A percentile compares a stretch with the other conserved stretches of the same genome.
These are phyloP conservation scores for Bombus ignitus DNA, from an alignment of 1,140 invertebrate genomes.

Conservation along the genomic window DNA sequence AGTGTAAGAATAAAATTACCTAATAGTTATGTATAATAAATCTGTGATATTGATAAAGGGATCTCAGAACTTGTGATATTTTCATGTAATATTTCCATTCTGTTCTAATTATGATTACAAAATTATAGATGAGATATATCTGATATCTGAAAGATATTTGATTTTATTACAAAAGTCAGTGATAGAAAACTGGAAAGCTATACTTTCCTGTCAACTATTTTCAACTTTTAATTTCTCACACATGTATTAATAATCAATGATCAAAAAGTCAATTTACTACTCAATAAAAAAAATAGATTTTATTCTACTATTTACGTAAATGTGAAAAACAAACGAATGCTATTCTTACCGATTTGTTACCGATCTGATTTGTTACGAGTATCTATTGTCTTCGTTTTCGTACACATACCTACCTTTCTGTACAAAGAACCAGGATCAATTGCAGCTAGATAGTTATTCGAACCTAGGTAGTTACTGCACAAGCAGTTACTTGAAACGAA, in stretches of 20 bases:
- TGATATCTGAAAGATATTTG: not conserved
- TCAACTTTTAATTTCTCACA: not conserved
- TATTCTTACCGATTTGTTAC: not conserved
- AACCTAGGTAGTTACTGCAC: not conserved
- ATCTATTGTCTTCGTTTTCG: not conserved
- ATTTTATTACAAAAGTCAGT: not conserved
- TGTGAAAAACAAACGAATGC: too few species aligned
- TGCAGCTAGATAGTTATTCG: not conserved
- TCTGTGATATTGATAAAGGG: not conserved
- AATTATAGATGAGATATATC: not conserved
- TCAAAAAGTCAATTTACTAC: not conserved
- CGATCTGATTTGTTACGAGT: not conserved
- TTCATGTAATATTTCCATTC: too few species aligned
- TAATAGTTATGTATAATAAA: not conserved
- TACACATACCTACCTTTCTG: not conserved
- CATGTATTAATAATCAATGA: not conserved
- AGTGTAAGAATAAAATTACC: not conserved
- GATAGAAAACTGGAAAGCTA: not conserved
- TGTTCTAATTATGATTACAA: not conserved
- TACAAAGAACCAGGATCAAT: not conserved
- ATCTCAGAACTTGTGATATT: not conserved
- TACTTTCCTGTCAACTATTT: not conserved
- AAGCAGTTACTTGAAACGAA: conserved; percentile 1
- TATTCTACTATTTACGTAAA: not conserved
- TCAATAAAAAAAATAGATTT: not conserved